Percentiles rank a stretch among this genome's conserved stretches.
These are phyloP conservation scores for Polyergus mexicanus DNA, from an alignment of 1,140 invertebrate genomes.

Conservation along the genomic window DNA sequence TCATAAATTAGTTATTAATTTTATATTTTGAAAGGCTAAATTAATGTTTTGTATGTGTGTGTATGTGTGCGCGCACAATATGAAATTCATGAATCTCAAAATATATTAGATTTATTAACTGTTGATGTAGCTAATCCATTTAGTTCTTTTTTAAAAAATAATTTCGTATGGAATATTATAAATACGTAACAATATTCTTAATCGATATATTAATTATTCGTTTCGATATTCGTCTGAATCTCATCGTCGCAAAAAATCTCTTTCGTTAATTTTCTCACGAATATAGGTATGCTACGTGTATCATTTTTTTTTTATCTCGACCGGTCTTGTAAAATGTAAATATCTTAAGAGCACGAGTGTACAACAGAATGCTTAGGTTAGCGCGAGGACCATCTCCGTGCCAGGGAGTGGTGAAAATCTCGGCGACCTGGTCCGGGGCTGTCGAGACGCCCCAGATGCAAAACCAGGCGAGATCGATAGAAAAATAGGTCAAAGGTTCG, in stretches of 20 bases:
- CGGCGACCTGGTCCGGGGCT: conserved; percentile 40
- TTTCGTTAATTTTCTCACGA: conserved; percentile 81
- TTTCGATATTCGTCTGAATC: not conserved
- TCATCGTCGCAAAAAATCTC: not conserved
- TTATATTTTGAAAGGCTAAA: too few species aligned
- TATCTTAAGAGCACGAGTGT: conserved; percentile 33
- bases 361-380: conserved; percentile 36
- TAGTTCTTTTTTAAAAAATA: not conserved
- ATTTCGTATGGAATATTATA: not conserved
- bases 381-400: conserved; percentile 27
- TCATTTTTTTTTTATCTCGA: conserved; percentile 84
- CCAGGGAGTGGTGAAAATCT: conserved; percentile 62
- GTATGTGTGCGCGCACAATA: too few species aligned
- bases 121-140: too few species aligned
- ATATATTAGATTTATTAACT: too few species aligned
- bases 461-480: conserved; percentile 79
- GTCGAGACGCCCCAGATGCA: conserved; percentile 75
- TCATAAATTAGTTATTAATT: too few species aligned
- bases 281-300: conserved; percentile 61
- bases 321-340: conserved; percentile 67
- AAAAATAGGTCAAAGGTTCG: conserved; percentile 85
- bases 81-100: too few species aligned
- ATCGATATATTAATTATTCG: not conserved
- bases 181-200: not conserved
- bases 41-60: too few species aligned